Evolutionary conservation across 2,888 invertebrate species (phyloP), one percentile per base, ranked within the genome.

Genomic region (Dascillus cervinus): DNA sequence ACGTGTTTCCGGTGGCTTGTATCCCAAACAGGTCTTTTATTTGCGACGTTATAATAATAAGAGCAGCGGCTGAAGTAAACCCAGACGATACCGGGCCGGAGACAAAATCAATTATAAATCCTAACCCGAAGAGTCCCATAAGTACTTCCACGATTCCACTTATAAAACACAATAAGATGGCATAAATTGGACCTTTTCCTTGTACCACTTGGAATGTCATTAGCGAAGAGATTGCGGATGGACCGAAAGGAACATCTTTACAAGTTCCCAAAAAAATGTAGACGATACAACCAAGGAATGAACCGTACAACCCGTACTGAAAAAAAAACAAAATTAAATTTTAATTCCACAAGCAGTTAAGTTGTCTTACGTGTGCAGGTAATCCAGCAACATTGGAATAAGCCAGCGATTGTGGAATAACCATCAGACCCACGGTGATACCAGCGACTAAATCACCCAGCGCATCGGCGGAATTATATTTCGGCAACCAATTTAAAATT

Each of bases 201-300:
- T 75, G 72, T 0, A 85, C 75, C 14, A 82, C 76, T 67, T 87
- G 85, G 62, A 72, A 83, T 1, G 90, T 90, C 46, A 94, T 73
- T 33, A 94, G 69, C 3, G 92, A 87, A 43, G 88, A 81, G 51
- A 94, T 90, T 39, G 94, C 92, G 2, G 91, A 91, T 9, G 94
- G 94, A 6, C 94, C 92, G 49, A 91, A 77, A 1, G 92, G 91
- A 37, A 91, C 84, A 60, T 92, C 91, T 61, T 90, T 89, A 58
- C 90, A 88, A 41, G 89, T 90, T 25, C 94, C 94, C 48, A 95
- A 74, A 46, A 94, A 66, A 50, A 88, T 83, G 70, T 95, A 95
- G 39, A 92, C 72, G 64, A 94, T 83, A 60, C 86, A 84, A 23
- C 92, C 90, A 53, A 92, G 66, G 66, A 94, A 94, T n/a, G 92